Conservation (phyloP, 2,888 invertebrate genomes). For the Tachina lurida region DNA sequence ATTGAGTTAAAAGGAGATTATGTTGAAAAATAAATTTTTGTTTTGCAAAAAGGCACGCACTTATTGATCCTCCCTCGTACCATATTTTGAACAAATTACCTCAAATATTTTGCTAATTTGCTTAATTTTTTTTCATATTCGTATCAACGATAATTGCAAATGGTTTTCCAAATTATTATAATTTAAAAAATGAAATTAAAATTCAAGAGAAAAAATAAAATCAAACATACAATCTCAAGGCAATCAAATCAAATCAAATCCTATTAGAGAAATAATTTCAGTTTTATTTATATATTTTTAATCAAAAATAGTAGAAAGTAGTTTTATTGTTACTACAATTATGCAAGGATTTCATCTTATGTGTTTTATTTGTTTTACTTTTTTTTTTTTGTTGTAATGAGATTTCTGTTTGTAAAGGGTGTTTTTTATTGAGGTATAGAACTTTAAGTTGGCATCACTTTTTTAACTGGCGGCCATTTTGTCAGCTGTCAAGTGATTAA, state of each 20-base stretch:
- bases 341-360: slow-evolving; percentile 75
- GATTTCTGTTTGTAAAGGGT: slow-evolving; percentile 52
- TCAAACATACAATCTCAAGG: slow-evolving; percentile 75
- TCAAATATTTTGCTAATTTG: neutral
- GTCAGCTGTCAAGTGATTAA: too few species aligned
- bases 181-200: slow-evolving; percentile 42
- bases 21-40: too few species aligned
- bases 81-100: too few species aligned
- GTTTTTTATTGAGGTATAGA: too few species aligned
- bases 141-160: slow-evolving; percentile 62
- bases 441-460: too few species aligned
- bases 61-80: too few species aligned
- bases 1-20: too few species aligned
- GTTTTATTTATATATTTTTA: slow-evolving; percentile 25
- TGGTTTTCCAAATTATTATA: slow-evolving; percentile 58
- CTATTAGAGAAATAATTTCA: slow-evolving; percentile 63
- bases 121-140: slow-evolving; percentile 32
- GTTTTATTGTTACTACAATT: slow-evolving; percentile 72
- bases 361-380: slow-evolving; percentile 28
- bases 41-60: too few species aligned
- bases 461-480: too few species aligned
- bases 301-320: slow-evolving; percentile 75
- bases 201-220: neutral
- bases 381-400: slow-evolving; percentile 28
- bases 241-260: slow-evolving; percentile 75